These are phyloP conservation scores for Nyctibius bracteatus DNA, from an alignment of 2,113 vertebrate species.

Conservation along the genomic window DNA sequence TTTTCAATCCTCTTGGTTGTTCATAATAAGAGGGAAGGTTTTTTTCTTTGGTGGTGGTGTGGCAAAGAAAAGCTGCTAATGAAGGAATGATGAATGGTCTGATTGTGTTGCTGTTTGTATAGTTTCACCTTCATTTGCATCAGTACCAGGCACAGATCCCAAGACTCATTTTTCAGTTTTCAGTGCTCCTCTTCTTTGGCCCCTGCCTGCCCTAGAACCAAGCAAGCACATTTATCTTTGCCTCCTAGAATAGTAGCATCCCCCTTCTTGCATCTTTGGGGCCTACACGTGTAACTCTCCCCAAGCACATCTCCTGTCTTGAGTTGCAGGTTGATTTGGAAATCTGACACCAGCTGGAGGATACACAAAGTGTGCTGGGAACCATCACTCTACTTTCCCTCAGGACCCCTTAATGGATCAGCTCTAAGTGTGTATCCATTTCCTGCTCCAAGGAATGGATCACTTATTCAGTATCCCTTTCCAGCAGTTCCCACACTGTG, in stretches of 20 bases:
- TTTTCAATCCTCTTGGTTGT: constrained; percentile 32
- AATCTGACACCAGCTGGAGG: not conserved
- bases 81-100: constrained; percentile 73
- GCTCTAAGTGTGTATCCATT: not conserved
- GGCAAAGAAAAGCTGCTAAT: constrained; percentile 71
- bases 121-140: constrained; percentile 80
- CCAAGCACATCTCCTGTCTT: not conserved
- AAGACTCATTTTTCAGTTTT: constrained; percentile 59
- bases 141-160: constrained; percentile 78
- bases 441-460: not conserved
- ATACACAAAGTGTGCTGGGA: not conserved
- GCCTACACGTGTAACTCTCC: not conserved
- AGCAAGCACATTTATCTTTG: constrained; percentile 48
- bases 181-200: constrained; percentile 50
- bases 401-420: not conserved
- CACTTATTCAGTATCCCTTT: not conserved
- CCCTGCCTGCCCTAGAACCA: not conserved
- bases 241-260: not conserved
- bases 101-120: constrained; percentile 78
- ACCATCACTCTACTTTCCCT: not conserved
- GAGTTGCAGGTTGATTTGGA: not conserved
- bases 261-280: not conserved
- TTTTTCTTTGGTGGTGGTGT: constrained; percentile 45
- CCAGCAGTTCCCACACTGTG: not conserved
- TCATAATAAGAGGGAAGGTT: constrained; percentile 52